A percentile compares a stretch with the other conserved stretches of the same genome.
Evolutionary conservation across 2,113 vertebrate species (phyloP).

Genomic region (Cariama cristata): DNA sequence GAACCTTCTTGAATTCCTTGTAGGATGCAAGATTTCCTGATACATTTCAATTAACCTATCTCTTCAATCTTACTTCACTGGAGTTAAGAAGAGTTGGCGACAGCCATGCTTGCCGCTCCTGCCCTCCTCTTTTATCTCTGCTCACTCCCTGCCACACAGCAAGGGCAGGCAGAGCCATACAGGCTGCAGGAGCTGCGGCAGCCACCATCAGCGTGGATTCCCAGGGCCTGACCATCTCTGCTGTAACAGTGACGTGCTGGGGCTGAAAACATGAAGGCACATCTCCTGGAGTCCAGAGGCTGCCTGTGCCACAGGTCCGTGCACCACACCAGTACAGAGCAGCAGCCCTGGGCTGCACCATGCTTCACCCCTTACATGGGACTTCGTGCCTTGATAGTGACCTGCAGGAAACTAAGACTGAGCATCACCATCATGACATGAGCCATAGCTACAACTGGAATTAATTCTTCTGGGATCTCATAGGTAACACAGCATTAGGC

Average conservation of each 20-base stretch:
- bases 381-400: not conserved
- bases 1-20: not conserved
- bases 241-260: not conserved
- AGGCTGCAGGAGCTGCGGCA: not conserved
- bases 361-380: rapidly evolving
- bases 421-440: not conserved
- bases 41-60: not conserved
- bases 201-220: not conserved
- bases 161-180: not conserved
- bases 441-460: not conserved
- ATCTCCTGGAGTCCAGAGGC: not conserved
- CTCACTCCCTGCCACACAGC: not conserved
- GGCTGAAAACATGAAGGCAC: not conserved
- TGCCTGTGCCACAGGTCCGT: not conserved
- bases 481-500: not conserved
- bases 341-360: not conserved
- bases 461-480: not conserved
- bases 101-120: not conserved
- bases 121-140: not conserved
- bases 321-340: not conserved
- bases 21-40: not conserved
- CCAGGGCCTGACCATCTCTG: not conserved
- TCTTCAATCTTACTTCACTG: not conserved
- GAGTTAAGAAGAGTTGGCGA: not conserved
- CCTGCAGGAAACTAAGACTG: not conserved